Conservation (phyloP, 2,113 vertebrate species). For the Gasterosteus nipponicus region DNA sequence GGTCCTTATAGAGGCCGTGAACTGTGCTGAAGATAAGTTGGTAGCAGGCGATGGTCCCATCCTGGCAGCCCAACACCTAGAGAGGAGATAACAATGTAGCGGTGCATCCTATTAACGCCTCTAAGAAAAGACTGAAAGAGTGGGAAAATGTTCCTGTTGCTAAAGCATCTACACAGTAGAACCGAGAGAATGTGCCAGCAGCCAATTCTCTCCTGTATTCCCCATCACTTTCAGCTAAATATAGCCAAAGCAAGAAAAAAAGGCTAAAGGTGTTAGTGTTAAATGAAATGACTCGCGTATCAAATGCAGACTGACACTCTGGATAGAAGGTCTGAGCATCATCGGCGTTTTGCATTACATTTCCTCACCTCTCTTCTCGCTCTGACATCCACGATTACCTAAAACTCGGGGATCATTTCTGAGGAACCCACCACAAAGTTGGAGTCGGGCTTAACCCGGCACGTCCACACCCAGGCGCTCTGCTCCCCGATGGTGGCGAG, state of each 20-base stretch:
- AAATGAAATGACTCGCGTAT: constrained; percentile 41
- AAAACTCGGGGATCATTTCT: constrained; percentile 13
- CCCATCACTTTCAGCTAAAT: constrained; percentile 60
- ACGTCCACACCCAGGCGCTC: constrained; percentile 95
- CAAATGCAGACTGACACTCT: constrained; percentile 19
- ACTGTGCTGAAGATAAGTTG: constrained; percentile 98
- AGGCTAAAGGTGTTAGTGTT: constrained; percentile 40
- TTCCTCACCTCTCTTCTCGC: constrained; percentile 3
- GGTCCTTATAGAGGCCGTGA: constrained; percentile 96
- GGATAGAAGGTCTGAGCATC: constrained; percentile 15
- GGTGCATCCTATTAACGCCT: constrained; percentile 75
- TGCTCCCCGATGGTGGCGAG: constrained; percentile 92
- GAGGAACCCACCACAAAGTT: constrained; percentile 92
- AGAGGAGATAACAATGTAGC: constrained; percentile 68
- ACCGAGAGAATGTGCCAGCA: constrained; percentile 56
- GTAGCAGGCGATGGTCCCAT: constrained; percentile 95
- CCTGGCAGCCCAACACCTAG: constrained; percentile 95
- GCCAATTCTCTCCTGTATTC: constrained; percentile 45
- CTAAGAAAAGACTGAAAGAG: constrained; percentile 73
- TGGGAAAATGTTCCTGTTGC: constrained; percentile 72
- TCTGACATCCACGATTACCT: constrained; percentile 13
- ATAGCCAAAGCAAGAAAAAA: constrained; percentile 37
- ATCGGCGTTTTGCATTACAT: constrained; percentile 10
- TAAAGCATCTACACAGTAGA: constrained; percentile 55
- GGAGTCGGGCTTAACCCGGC: constrained; percentile 93